Percentiles rank a stretch among this genome's conserved stretches.
phyloP scores from a whole-genome alignment of 2,113 vertebrate genomes.

The Sylvietta virens region DNA sequence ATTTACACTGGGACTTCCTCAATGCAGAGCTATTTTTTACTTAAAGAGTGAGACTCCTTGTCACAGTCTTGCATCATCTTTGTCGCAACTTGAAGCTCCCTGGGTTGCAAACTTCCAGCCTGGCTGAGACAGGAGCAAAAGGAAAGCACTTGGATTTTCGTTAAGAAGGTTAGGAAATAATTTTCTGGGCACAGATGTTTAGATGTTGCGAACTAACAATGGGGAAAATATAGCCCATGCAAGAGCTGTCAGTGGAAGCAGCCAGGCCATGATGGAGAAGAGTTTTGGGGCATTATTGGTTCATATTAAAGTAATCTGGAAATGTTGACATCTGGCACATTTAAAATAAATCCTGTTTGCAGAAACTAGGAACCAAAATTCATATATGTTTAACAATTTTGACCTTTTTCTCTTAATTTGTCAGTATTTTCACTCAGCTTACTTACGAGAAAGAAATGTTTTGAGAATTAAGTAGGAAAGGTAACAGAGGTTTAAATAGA shows the following conservation, averaged over 20 bases:
- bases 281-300: not conserved
- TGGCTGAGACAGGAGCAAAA: not conserved
- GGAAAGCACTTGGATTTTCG: not conserved
- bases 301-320: not conserved
- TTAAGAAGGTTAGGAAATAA: not conserved
- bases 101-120: not conserved
- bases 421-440: not conserved
- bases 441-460: not conserved
- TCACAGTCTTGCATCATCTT: not conserved
- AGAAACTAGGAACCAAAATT: not conserved
- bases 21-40: not conserved
- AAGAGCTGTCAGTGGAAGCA: not conserved
- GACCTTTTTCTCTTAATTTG: not conserved
- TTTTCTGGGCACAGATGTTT: not conserved
- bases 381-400: not conserved
- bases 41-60: not conserved
- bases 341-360: not conserved
- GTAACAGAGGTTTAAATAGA: not conserved
- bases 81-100: not conserved
- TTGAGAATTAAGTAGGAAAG: not conserved
- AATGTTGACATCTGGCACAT: not conserved
- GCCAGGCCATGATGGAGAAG: not conserved
- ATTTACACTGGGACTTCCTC: constrained; percentile 8
- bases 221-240: not conserved
- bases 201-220: not conserved